Base-by-base conservation (phyloP, 2,797 vertebrate genomes). In the Chaetodon trifasciatus region DNA sequence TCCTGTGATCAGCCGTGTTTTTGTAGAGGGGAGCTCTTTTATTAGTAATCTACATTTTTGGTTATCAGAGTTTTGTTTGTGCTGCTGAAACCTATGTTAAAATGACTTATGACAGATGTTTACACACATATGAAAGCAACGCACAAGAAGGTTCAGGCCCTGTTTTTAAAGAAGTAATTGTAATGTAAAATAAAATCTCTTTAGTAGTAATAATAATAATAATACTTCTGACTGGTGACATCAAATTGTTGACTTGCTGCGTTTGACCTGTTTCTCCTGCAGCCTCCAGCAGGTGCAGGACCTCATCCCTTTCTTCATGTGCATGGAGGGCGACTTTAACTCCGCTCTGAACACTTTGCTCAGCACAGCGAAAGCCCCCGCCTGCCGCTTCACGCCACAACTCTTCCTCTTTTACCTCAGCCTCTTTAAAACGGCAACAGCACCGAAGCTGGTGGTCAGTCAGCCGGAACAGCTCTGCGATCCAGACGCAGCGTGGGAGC, bases 381-480 rank as follows among this genome's bases (percentile, higher is more conserved):
- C 88, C n/a, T 76, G 86, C 24, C 89, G 87, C 60, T 69, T 96
- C 49, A 85, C 87, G 0, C 91, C 93, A 0, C 16, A 17, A 0
- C 74, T 90, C 75, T 95, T 95, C 80, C 47, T 60, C 61, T 42
- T 90, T 21, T 96, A 95, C 57, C 74, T 96, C 17, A 49, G 66
- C 62, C 57, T 95, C 77, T 90, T 96, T 23, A n/a, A 77, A 13
- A 94, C 93, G 0, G 94, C 89, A 0, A 89, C 82, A 0, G 91
- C 87, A 1, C 94, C 95, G 0, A 52, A 63, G 52, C 2, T 77
- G 71, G 23, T 3, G 0, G 53, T 86, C 39, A 35, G 32, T 8
- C 55, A 55, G n/a, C 56, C 32, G 0, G 28, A 56, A 5, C 56
- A 86, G 23, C 81, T 89, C 6, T 64, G 72, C 79, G 6, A 5